phyloP scores from a whole-genome alignment of 2,113 vertebrate genomes.

The Cephalophus harveyi region DNA sequence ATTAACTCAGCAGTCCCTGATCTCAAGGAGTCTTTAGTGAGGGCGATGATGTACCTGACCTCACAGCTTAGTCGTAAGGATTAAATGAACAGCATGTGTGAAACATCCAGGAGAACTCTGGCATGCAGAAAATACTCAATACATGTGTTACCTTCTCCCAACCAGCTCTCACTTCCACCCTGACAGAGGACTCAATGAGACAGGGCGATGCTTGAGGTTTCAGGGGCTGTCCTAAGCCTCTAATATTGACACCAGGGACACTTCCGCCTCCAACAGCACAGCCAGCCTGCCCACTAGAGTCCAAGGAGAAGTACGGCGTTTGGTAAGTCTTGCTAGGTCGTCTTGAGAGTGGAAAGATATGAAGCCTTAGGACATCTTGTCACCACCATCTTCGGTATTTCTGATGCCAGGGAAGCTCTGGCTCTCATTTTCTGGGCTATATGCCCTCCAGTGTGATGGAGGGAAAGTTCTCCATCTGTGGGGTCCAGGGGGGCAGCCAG shows the following conservation, averaged over 20 bases:
- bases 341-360: neutral
- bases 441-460: neutral
- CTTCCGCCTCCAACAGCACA: too few relatives aligned
- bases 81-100: neutral
- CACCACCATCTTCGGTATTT: neutral
- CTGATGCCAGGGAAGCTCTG: neutral
- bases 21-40: neutral
- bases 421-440: neutral
- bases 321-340: neutral
- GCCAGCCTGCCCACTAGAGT: neutral
- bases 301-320: neutral
- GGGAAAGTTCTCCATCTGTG: neutral
- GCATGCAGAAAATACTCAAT: neutral
- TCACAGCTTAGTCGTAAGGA: neutral
- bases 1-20: neutral
- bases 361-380: neutral
- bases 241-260: neutral
- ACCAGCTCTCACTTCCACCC: too few relatives aligned
- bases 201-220: neutral
- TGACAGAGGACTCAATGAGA: neutral
- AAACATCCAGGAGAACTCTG: neutral
- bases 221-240: neutral
- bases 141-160: neutral
- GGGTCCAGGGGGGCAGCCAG: neutral
- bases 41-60: fast-evolving